Evolutionary conservation across 2,797 vertebrate species (phyloP).

Genomic region (Aphelocoma californica): DNA sequence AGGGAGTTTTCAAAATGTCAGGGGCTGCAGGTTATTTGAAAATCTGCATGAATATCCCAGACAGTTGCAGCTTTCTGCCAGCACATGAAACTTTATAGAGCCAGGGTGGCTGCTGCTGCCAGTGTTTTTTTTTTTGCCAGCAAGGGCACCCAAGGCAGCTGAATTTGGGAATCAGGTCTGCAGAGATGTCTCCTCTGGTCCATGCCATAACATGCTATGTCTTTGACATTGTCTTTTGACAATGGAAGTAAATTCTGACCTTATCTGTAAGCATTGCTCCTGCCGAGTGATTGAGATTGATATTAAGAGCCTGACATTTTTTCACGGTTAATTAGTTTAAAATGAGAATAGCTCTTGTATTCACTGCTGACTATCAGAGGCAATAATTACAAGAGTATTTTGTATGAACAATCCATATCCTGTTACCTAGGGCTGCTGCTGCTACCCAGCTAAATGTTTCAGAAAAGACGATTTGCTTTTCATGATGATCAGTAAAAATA

Average conservation of each 20-base stretch:
- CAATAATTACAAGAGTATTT: constrained; percentile 22
- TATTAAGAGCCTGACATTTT: constrained; percentile 23
- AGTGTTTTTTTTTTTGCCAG: background rate
- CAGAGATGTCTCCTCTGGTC: background rate
- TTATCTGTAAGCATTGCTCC: background rate
- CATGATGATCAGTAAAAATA: background rate
- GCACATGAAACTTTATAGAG: background rate
- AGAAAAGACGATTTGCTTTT: background rate
- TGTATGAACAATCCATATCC: background rate
- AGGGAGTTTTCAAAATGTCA: background rate
- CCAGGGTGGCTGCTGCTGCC: background rate
- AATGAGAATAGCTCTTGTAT: constrained; percentile 27
- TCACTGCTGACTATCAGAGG: background rate
- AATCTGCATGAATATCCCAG: background rate
- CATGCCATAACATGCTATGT: background rate
- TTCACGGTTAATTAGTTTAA: constrained; percentile 37
- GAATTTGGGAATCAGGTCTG: background rate
- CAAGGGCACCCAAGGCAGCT: background rate
- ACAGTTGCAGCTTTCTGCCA: background rate
- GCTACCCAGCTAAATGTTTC: background rate
- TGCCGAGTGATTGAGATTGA: constrained; percentile 28
- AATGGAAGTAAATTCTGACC: constrained; percentile 12
- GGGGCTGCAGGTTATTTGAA: background rate
- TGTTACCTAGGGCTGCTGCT: background rate
- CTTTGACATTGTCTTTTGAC: background rate